Evolutionary conservation across 2,113 vertebrate species (phyloP).

Genomic region (Talpa occidentalis): DNA sequence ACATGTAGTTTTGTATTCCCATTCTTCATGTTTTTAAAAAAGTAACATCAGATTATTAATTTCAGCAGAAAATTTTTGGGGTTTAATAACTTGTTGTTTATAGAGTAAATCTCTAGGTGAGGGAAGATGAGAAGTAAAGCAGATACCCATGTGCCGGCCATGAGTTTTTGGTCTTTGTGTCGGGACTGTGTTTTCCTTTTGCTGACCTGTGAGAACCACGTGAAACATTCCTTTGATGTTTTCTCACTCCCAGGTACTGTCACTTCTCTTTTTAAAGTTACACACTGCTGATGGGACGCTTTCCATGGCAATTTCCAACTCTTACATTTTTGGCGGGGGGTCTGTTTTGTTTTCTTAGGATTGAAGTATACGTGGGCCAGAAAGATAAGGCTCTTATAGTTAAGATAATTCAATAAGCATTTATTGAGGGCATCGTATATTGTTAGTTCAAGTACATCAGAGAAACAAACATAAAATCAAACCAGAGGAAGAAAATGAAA

Average conservation of each 20-base stretch:
- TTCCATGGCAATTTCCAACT: conserved; percentile 23
- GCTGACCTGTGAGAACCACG: not conserved
- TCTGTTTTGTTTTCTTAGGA: not conserved
- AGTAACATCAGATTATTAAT: not conserved
- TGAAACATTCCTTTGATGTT: not conserved
- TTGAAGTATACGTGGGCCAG: not conserved
- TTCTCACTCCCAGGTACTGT: not conserved
- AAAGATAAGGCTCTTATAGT: not conserved
- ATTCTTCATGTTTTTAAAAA: not conserved
- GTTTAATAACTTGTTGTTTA: conserved; percentile 36
- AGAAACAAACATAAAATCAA: conserved; percentile 36
- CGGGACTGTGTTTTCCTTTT: not conserved
- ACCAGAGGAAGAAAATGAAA: conserved; percentile 2
- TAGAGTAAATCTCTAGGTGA: not conserved
- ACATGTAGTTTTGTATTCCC: conserved; percentile 29
- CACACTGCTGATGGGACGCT: not conserved
- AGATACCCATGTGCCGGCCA: conserved; percentile 7
- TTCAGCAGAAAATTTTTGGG: not conserved
- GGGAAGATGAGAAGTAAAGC: conserved; percentile 10
- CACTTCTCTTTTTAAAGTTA: not conserved
- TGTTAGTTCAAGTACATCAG: not conserved
- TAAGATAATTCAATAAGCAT: not conserved
- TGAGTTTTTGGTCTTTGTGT: not conserved
- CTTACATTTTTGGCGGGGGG: too few species aligned
- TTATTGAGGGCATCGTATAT: not conserved